These are phyloP conservation scores for Todiramphus saurophagus DNA, from an alignment of 2,113 vertebrate species.

Conservation along the genomic window DNA sequence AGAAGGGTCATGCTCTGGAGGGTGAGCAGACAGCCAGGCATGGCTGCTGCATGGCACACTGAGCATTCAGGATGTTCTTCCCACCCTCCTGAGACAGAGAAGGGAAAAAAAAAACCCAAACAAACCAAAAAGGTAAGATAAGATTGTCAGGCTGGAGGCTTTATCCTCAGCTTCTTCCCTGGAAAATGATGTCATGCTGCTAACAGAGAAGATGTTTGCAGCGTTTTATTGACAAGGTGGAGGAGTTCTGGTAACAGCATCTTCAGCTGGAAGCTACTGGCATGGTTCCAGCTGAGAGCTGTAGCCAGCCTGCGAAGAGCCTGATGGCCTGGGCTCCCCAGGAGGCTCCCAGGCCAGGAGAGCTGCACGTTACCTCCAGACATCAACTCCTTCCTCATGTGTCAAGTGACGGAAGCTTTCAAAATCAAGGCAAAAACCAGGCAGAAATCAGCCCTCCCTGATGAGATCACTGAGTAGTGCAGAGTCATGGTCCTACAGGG, in stretches of 20 bases:
- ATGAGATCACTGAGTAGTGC: slow-evolving; percentile 54
- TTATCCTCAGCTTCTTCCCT: slow-evolving; percentile 25
- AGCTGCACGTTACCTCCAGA: slow-evolving; percentile 10
- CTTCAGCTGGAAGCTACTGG: slow-evolving; percentile 54
- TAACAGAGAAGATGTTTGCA: slow-evolving; percentile 58
- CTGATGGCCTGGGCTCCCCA: background rate
- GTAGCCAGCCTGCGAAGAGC: background rate
- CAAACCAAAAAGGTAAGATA: background rate
- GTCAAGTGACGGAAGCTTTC: slow-evolving; percentile 11
- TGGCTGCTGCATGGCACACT: background rate
- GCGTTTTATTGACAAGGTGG: slow-evolving; percentile 65
- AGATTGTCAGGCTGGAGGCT: slow-evolving; percentile 40
- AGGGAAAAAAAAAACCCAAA: background rate
- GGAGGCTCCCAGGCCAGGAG: background rate
- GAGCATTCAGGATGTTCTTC: background rate
- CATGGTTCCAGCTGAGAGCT: slow-evolving; percentile 44
- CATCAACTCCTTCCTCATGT: slow-evolving; percentile 29
- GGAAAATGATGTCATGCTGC: slow-evolving; percentile 66
- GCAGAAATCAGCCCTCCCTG: slow-evolving; percentile 33
- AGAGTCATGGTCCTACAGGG: slow-evolving; percentile 56
- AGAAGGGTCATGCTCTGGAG: background rate
- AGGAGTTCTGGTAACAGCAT: slow-evolving; percentile 69
- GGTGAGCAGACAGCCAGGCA: background rate
- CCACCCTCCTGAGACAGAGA: background rate
- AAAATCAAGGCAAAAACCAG: background rate